Base-by-base conservation (phyloP, 2,797 vertebrate species). In the Uromys caudimaculatus region DNA sequence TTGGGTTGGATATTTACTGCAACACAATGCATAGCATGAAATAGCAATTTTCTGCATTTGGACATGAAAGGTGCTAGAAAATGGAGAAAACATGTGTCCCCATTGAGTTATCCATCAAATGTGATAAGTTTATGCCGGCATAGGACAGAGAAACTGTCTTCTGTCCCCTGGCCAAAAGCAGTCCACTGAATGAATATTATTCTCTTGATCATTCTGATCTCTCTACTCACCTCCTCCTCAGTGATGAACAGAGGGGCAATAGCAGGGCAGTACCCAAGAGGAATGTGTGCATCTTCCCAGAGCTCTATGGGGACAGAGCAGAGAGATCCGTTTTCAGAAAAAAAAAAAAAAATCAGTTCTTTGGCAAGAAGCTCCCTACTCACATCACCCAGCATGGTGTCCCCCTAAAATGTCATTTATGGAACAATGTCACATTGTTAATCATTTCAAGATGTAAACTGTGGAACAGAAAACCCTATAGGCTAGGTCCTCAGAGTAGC, bases 131-230 rank as follows among this genome's bases (percentile, higher is more conserved):
- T 41, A 47, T 50, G 41, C 27, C 67, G 21, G 8, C 24, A 7
- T 23, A 2, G 16, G 8, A 7, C 19, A 35, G 52, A 44, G 14
- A 52, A 17, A 1, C 1, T 3, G 2, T 3, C 0, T 3, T 4
- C 47, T 1, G 14, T 2, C 32, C 17, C 24, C 17, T 56, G 4
- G 11, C 24, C 9, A 13, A 11, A 52, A 77, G 50, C 50, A 21
- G 2, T 41, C 10, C 2, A 0, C n/a, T 19, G 13, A 2, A 2
- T 62, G 8, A 4, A 35, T 0, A 38, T 4, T 1, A 23, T 52
- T 14, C 16, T 35, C 44, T 77, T 56, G 5, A n/a, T 24, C 23
- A 2, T 67, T 35, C 19, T 14, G 0, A 0, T 23, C 7, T 3
- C 32, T 23, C 19, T 60, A 41, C 0, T 2, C 17, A 67, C 4